Evolutionary conservation across 2,113 vertebrate genomes (phyloP), one percentile per base, ranked within the genome.

Genomic region (Eubucco bourcierii): DNA sequence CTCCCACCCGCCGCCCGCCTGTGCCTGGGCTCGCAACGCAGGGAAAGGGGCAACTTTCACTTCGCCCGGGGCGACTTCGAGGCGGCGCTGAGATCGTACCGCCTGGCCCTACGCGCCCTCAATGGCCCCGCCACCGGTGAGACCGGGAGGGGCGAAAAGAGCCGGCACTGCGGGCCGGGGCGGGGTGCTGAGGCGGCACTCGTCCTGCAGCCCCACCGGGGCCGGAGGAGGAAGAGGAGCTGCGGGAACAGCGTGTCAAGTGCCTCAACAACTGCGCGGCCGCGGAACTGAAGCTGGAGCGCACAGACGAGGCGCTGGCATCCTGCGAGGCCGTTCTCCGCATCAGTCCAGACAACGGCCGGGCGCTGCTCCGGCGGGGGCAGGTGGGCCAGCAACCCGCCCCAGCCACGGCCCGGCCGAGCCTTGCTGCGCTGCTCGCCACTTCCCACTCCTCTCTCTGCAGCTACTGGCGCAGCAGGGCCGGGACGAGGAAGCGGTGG

Each of bases 211-310:
- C 56, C 34, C 39, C 74, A 3, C 71, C 67, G 6, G 56, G 78
- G 34, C 88, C 76, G 47, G 96, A 95, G 34, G 98, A 98, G 86
- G 97, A 97, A 87, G 98, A 98, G 68, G 98, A 98, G 91, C 96
- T 98, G 85, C 86, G 33, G 63, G 98, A 98, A 70, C 98, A 98
- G 90, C 94, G 97, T 23, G 95, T 98, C n/a, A 98, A 99, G 94
- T 99, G 98, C 97, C 97, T 98, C 81, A 98, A 98, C 93, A 99
- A 98, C 97, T 94, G 98, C 96, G 98, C 98, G 34, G 94, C 98
- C 6, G 88, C 97, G 47, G 98, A 98, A 90, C 72, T 99, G 80
- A 98, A 98, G 92, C 96, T 98, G 95, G 96, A 98, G 84, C 98
- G 97, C 84, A 87, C 63, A 12, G 95, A 93, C 7, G 97, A 98